Conservation (phyloP, 2,888 invertebrate genomes). For the Nipponacmea schrenckii region DNA sequence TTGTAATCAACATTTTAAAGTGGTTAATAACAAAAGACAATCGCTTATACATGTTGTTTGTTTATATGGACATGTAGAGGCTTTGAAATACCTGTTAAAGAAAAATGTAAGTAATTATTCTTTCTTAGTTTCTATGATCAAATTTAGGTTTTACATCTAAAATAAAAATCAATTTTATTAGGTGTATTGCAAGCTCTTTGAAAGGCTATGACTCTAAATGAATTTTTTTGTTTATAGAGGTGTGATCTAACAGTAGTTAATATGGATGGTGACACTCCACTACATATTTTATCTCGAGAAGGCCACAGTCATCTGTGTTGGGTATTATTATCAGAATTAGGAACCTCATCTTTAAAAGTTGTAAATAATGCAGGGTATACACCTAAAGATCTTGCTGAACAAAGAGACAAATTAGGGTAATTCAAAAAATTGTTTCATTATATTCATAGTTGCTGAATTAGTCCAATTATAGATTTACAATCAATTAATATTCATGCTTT, state of each 20-base stretch:
- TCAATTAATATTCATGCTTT: too few relatives aligned
- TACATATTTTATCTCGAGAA: slow-evolving; percentile 59
- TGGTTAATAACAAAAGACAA: slow-evolving; percentile 47
- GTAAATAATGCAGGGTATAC: slow-evolving; percentile 56
- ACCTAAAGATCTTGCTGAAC: slow-evolving; percentile 48
- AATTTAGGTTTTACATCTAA: too few relatives aligned
- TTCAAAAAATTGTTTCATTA: slow-evolving; percentile 19
- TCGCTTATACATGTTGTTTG: slow-evolving; percentile 58
- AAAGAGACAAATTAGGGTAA: slow-evolving; percentile 43
- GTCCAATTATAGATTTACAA: too few relatives aligned
- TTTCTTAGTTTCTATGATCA: too few relatives aligned
- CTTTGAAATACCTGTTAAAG: slow-evolving; percentile 53
- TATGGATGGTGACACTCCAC: slow-evolving; percentile 55
- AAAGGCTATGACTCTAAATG: too few relatives aligned
- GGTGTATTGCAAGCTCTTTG: too few relatives aligned
- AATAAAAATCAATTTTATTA: too few relatives aligned
- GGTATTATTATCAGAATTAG: slow-evolving; percentile 50
- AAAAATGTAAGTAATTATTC: slow-evolving; percentile 46
- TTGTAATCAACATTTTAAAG: slow-evolving; percentile 37
- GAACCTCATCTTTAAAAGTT: slow-evolving; percentile 43
- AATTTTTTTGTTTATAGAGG: slow-evolving; percentile 21
- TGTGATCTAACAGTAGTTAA: slow-evolving; percentile 51
- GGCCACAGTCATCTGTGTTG: slow-evolving; percentile 56
- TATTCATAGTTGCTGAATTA: too few relatives aligned
- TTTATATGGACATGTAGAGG: slow-evolving; percentile 58